A percentile compares a stretch with the other conserved stretches of the same genome.
Evolutionary conservation across 2,888 invertebrate species (phyloP).

Genomic region (Helleia helle): DNA sequence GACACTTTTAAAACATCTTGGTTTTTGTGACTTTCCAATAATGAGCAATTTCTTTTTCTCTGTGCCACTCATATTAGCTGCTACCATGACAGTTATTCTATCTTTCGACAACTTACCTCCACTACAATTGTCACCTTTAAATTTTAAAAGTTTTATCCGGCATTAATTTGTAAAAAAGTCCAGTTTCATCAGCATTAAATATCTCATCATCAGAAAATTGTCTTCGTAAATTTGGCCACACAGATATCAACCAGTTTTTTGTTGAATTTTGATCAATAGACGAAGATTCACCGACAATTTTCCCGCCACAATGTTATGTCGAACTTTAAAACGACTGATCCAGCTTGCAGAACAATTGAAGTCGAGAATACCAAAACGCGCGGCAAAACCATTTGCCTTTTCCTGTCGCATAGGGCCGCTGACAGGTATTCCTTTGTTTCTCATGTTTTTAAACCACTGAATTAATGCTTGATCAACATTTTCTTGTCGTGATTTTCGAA

Average conservation of each 20-base stretch:
- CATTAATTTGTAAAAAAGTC: slow-evolving; percentile 27
- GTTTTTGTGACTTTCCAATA: slow-evolving; percentile 19
- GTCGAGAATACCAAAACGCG: too few relatives aligned
- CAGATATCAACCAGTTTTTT: slow-evolving; percentile 20
- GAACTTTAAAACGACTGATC: slow-evolving; percentile 20
- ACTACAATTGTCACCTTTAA: slow-evolving; percentile 28
- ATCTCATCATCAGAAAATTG: slow-evolving; percentile 22
- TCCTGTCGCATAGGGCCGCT: too few relatives aligned
- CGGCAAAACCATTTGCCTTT: too few relatives aligned
- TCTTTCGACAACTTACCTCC: slow-evolving; percentile 29
- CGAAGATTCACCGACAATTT: slow-evolving; percentile 18
- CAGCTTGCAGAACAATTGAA: slow-evolving; percentile 20
- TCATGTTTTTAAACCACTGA: slow-evolving; percentile 21
- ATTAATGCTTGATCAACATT: too few relatives aligned
- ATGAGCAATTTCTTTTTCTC: slow-evolving; percentile 14
- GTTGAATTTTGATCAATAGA: slow-evolving; percentile 19
- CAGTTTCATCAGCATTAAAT: slow-evolving; percentile 28
- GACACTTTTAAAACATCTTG: slow-evolving; percentile 19
- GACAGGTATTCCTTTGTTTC: too few relatives aligned
- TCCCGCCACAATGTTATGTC: slow-evolving; percentile 20
- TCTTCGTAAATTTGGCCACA: slow-evolving; percentile 18
- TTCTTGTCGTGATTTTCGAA: too few relatives aligned
- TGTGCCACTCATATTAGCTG: slow-evolving; percentile 28
- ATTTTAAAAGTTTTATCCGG: slow-evolving; percentile 26
- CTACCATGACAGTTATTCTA: slow-evolving; percentile 29